Evolutionary conservation across 1,140 invertebrate species (phyloP).

Genomic region (Drosophila pachea): DNA sequence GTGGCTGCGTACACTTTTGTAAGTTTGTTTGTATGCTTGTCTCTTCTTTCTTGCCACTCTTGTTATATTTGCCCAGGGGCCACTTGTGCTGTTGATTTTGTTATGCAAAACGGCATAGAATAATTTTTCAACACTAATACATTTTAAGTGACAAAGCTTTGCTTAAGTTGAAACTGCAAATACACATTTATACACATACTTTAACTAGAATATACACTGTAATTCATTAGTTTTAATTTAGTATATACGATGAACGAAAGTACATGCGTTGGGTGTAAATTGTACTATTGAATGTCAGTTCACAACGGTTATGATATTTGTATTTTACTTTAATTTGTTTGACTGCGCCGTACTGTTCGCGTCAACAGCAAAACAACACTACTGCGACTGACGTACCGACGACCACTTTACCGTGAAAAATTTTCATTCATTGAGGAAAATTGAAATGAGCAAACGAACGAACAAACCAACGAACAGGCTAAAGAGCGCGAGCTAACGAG

Average conservation of each 20-base stretch:
- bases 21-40: constrained; percentile 38
- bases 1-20: constrained; percentile 36
- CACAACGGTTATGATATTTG: constrained; percentile 1
- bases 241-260: constrained; percentile 33
- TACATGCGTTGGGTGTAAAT: constrained; percentile 2
- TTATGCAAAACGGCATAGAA: constrained; percentile 67
- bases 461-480: not conserved
- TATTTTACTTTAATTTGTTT: constrained; percentile 23
- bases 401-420: constrained; percentile 70
- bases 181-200: constrained; percentile 31
- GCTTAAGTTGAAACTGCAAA: constrained; percentile 17
- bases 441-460: constrained; percentile 59
- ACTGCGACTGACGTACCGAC: constrained; percentile 54
- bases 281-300: constrained; percentile 21
- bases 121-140: constrained; percentile 49
- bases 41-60: constrained; percentile 37
- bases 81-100: constrained; percentile 55
- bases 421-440: constrained; percentile 77
- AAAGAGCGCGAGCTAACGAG: constrained; percentile 4
- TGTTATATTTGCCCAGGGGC: constrained; percentile 51
- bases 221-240: no score
- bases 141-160: constrained; percentile 51
- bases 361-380: constrained; percentile 56
- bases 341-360: constrained; percentile 34
- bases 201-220: constrained; percentile 12